Evolutionary conservation across 2,888 invertebrate species (phyloP).

Genomic region (Agrilus cyanescens): DNA sequence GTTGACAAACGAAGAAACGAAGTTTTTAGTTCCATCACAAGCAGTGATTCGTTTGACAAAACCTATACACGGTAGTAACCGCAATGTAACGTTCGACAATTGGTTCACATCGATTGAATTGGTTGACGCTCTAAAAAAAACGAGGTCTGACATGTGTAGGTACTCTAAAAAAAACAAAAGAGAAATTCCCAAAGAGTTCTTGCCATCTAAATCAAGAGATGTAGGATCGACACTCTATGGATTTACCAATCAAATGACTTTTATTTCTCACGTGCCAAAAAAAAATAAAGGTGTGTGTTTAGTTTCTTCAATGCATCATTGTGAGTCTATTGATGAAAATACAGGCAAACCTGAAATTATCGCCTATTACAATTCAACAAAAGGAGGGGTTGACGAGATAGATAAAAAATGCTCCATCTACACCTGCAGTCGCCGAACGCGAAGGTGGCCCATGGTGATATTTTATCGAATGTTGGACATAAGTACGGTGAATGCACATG

Average conservation of each 20-base stretch:
- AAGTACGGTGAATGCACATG: no score
- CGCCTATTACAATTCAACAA: constrained; percentile 16
- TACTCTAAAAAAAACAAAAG: constrained; percentile 21
- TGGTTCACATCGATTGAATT: constrained; percentile 18
- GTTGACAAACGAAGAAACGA: constrained; percentile 11
- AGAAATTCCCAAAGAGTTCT: constrained; percentile 20
- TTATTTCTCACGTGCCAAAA: constrained; percentile 17
- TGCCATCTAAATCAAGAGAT: constrained; percentile 13
- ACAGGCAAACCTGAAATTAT: constrained; percentile 16
- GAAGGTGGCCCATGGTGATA: no score
- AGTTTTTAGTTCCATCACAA: constrained; percentile 15
- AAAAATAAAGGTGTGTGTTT: constrained; percentile 16
- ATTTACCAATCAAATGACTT: constrained; percentile 15
- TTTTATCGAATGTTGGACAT: no score
- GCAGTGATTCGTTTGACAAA: constrained; percentile 11
- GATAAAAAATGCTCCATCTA: no score
- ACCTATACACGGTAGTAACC: constrained; percentile 14
- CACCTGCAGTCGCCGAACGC: no score
- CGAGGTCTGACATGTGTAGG: constrained; percentile 18
- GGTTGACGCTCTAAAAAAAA: constrained; percentile 11
- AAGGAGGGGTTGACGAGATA: constrained; percentile 17
- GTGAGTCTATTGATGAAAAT: constrained; percentile 7
- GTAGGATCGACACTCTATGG: constrained; percentile 14
- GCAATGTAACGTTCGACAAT: constrained; percentile 19
- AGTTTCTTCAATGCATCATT: constrained; percentile 16